Conservation (phyloP, 2,113 vertebrate species). For the Speoplatyrhinus poulsoni region DNA sequence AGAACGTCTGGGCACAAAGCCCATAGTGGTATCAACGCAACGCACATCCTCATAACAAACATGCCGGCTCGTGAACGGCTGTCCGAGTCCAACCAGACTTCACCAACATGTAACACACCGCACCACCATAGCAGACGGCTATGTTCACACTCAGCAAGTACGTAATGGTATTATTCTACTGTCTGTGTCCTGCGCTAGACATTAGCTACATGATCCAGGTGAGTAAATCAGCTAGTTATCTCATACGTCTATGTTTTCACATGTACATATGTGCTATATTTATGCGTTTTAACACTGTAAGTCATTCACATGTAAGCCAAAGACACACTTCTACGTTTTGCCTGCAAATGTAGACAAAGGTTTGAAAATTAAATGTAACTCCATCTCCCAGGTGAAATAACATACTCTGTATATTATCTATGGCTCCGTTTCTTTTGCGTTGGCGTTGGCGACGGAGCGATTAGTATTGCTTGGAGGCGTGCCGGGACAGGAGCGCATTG, state of each 20-base stretch:
- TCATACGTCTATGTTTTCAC: neutral
- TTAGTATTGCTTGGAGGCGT: constrained; percentile 55
- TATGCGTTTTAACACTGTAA: neutral
- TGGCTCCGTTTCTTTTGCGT: too few relatives aligned
- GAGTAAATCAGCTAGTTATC: neutral
- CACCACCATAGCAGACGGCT: neutral
- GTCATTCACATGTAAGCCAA: neutral
- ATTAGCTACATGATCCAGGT: constrained; percentile 7
- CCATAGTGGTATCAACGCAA: constrained; percentile 13
- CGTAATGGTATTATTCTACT: too few relatives aligned
- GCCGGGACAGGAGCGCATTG: constrained; percentile 35
- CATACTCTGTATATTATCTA: too few relatives aligned
- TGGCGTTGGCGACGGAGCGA: constrained; percentile 17
- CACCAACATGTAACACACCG: neutral
- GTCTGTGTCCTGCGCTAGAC: too few relatives aligned
- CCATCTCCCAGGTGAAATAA: too few relatives aligned
- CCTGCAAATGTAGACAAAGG: too few relatives aligned
- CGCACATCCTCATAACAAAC: neutral
- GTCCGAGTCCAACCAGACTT: neutral
- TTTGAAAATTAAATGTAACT: too few relatives aligned
- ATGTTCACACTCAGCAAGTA: too few relatives aligned
- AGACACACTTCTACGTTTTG: constrained; percentile 2
- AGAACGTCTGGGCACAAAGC: neutral
- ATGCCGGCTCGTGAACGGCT: neutral
- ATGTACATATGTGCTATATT: neutral